phyloP scores from a whole-genome alignment of 64 coral and sea anemone species.

The Montipora sp. region DNA sequence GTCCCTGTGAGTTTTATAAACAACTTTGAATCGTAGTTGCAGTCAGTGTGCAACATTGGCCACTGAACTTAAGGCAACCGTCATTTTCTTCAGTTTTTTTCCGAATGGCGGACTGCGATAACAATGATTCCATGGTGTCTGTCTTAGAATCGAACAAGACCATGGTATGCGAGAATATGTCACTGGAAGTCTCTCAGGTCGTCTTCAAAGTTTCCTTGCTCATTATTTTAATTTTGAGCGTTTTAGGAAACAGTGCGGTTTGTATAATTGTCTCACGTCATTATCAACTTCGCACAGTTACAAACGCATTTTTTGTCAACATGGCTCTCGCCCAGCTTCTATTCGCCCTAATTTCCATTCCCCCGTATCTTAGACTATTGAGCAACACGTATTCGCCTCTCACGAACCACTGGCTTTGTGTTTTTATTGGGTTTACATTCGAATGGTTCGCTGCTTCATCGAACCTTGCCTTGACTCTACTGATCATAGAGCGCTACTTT shows the following conservation, averaged over 20 bases:
- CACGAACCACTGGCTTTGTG: slow-evolving; percentile 12
- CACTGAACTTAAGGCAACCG: neutral
- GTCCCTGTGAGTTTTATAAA: no score
- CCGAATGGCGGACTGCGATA: neutral
- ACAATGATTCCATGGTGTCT: neutral
- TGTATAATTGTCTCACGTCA: slow-evolving; percentile 86
- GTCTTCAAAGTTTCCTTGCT: slow-evolving; percentile 20
- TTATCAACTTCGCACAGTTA: slow-evolving; percentile 83
- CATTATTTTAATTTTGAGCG: slow-evolving; percentile 36
- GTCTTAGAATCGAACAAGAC: neutral
- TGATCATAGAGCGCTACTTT: slow-evolving; percentile 72
- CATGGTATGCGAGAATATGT: neutral
- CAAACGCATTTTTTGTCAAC: slow-evolving; percentile 86
- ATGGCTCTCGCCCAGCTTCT: slow-evolving; percentile 75
- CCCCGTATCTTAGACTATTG: slow-evolving; percentile 46
- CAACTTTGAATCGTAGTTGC: no score
- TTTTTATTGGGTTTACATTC: slow-evolving; percentile 63
- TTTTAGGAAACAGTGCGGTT: slow-evolving; percentile 73
- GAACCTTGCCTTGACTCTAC: slow-evolving; percentile 55
- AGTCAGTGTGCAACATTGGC: neutral
- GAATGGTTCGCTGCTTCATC: slow-evolving; percentile 71
- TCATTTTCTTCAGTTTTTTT: neutral
- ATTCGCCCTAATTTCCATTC: slow-evolving; percentile 64
- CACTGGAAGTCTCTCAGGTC: neutral
- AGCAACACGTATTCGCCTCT: neutral